Base-by-base conservation (phyloP, 2,888 invertebrate genomes). In the Drosophila limbata region DNA sequence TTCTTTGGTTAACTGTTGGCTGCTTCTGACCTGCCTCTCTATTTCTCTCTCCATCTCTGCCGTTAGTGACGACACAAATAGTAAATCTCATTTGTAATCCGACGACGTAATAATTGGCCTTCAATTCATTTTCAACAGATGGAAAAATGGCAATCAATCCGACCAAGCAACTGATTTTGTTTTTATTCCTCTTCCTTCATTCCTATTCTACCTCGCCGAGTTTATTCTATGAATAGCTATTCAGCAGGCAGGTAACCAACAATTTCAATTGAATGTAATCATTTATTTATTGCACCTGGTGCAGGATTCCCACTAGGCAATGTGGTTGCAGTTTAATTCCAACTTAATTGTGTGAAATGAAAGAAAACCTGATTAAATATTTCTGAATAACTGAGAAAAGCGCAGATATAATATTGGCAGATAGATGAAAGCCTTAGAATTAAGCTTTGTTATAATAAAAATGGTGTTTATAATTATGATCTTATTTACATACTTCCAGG, bases 401-500 rank as follows among this genome's bases (percentile, higher is more conserved):
- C n/a, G n/a, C n/a, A n/a, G n/a, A n/a, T n/a, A n/a, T n/a, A n/a
- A n/a, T n/a, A n/a, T n/a, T n/a, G n/a, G n/a, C n/a, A n/a, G n/a
- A n/a, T n/a, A n/a, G n/a, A n/a, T n/a, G n/a, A n/a, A n/a, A n/a
- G n/a, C n/a, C n/a, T n/a, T n/a, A n/a, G n/a, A n/a, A n/a, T n/a
- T n/a, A n/a, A n/a, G n/a, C n/a, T n/a, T n/a, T n/a, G 25, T 6
- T 11, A 35, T 5, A n/a, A 5, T n/a, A 3, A 9, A n/a, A 1
- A 17, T 19, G 19, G 44, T 15, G 19, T 19, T 44, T 2, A 21
- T 55, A 44, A 44, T n/a, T 9, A 4, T 6, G n/a, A 1, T 15
- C 3, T 11, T 19, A 15, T 45, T 52, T 59, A 21, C 19, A 15
- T 39, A 60, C 48, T 82, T 91, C 1, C 91, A 88, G 95, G 93